Evolutionary conservation across 2,113 vertebrate genomes (phyloP).

Genomic region (Clarias macrocephalus): DNA sequence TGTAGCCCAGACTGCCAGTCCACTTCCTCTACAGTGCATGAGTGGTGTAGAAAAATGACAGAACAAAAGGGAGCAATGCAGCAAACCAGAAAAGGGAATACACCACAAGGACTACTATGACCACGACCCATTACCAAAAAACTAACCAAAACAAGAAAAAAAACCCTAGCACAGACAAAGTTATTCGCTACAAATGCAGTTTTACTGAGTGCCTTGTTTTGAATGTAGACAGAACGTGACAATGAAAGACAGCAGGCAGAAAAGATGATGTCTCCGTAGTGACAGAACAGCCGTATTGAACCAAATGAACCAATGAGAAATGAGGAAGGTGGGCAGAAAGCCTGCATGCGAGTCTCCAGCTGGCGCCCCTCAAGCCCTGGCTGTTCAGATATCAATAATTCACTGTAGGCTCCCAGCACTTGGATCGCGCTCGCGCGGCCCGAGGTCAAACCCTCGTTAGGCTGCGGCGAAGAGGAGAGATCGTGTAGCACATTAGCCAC

Average conservation of each 20-base stretch:
- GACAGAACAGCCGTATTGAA: constrained; percentile 30
- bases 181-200: neutral
- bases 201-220: neutral
- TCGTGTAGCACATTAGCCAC: neutral
- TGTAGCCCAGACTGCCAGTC: neutral
- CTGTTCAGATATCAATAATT: constrained; percentile 54
- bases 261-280: constrained; percentile 36
- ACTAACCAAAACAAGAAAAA: neutral
- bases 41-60: constrained; percentile 10
- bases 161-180: neutral
- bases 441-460: constrained; percentile 17
- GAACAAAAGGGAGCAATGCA: constrained; percentile 32
- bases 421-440: constrained; percentile 18
- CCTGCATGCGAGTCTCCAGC: constrained; percentile 37
- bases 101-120: neutral
- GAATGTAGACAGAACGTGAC: neutral
- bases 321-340: constrained; percentile 25
- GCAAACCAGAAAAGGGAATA: constrained; percentile 5
- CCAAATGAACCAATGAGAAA: constrained; percentile 39
- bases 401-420: constrained; percentile 24
- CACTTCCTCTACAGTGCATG: constrained; percentile 1
- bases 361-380: constrained; percentile 43
- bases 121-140: neutral
- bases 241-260: neutral
- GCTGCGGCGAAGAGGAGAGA: constrained; percentile 1